Conservation (phyloP, 2,113 vertebrate genomes). For the Psettodes erumei region DNA sequence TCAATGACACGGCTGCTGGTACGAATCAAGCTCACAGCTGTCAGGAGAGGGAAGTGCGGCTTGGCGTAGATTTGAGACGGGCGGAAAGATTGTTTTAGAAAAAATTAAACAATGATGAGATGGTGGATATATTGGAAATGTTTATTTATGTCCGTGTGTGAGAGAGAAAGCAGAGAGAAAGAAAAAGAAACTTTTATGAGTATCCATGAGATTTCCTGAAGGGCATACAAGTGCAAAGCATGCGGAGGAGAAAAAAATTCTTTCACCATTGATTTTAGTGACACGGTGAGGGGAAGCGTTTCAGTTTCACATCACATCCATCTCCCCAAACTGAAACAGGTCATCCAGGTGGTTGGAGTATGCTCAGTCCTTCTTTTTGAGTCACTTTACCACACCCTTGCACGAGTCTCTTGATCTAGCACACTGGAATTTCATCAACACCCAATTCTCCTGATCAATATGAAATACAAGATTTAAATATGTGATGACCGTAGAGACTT, state of each 20-base stretch:
- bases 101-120: slow-evolving; percentile 62
- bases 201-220: slow-evolving; percentile 18
- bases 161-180: background rate
- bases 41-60: slow-evolving; percentile 58
- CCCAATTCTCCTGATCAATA: background rate
- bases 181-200: slow-evolving; percentile 12
- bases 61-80: slow-evolving; percentile 46
- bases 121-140: slow-evolving; percentile 50
- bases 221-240: background rate
- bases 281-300: background rate
- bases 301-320: background rate
- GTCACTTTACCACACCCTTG: background rate
- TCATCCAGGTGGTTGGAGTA: background rate
- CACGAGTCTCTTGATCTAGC: background rate
- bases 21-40: slow-evolving; percentile 78
- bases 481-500: background rate
- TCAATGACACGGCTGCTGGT: slow-evolving; percentile 84
- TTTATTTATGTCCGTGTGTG: slow-evolving; percentile 41
- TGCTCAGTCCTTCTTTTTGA: background rate
- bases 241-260: slow-evolving; percentile 6
- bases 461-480: slow-evolving; percentile 16
- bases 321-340: background rate
- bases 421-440: slow-evolving; percentile 13
- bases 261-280: background rate
- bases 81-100: slow-evolving; percentile 64